A percentile compares a stretch with the other conserved stretches of the same genome.
phyloP scores from a whole-genome alignment of 2,113 vertebrate species.

The Lepus europaeus region DNA sequence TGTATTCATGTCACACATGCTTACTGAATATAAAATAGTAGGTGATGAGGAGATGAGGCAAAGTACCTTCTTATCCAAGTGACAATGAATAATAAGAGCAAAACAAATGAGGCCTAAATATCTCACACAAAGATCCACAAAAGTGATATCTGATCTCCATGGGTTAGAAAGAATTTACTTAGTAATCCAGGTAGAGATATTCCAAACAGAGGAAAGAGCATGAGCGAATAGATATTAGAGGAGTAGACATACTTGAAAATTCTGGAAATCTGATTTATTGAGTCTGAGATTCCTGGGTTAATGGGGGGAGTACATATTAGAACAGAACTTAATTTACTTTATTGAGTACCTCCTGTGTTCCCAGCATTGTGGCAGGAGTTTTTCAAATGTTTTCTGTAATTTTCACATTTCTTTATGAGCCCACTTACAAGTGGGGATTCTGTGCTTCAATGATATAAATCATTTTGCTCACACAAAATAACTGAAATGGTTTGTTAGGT shows the following conservation, averaged over 20 bases:
- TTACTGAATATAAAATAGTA: not conserved
- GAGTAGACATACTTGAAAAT: not conserved
- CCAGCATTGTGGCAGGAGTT: not conserved
- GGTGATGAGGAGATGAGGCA: not conserved
- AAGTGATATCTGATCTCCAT: not conserved
- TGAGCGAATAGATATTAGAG: not conserved
- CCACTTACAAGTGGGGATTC: not conserved
- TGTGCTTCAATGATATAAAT: not conserved
- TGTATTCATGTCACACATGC: not conserved
- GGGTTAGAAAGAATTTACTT: not conserved
- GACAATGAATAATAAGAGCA: not conserved
- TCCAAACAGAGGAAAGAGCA: not conserved
- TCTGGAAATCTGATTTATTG: slow-evolving; percentile 4
- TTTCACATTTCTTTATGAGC: not conserved
- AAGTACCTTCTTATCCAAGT: not conserved
- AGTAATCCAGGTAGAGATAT: not conserved
- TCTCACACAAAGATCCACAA: not conserved
- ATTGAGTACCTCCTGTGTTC: not conserved
- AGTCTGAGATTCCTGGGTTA: not conserved
- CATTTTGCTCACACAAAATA: not conserved
- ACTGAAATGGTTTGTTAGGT: not conserved
- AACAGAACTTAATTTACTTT: not conserved
- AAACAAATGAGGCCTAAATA: not conserved
- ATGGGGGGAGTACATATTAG: not conserved
- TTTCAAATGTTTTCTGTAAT: slow-evolving; percentile 32